Conservation (phyloP, 2,113 vertebrate species). For the Eira barbara region DNA sequence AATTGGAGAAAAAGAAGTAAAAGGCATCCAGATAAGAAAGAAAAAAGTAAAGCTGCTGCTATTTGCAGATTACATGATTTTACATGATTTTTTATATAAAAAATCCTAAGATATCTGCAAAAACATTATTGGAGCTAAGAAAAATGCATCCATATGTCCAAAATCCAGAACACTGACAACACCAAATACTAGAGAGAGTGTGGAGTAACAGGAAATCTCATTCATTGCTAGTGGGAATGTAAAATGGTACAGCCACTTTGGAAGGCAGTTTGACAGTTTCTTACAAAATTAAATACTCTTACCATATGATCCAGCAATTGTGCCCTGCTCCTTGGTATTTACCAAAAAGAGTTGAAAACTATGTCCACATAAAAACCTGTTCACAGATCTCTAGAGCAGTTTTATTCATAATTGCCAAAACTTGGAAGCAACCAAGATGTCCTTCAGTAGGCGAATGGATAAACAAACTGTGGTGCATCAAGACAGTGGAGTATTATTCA, state of each 20-base stretch:
- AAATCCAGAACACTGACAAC: not conserved
- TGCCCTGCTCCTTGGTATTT: not conserved
- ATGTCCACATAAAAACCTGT: not conserved
- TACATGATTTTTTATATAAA: not conserved
- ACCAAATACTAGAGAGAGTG: not conserved
- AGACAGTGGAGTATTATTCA: not conserved
- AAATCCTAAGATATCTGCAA: not conserved
- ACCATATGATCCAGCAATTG: not conserved
- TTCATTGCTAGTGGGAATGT: not conserved
- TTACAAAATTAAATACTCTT: constrained; percentile 1
- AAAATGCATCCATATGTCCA: not conserved
- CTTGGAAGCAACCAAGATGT: not conserved
- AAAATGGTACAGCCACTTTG: not conserved
- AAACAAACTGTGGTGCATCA: not conserved
- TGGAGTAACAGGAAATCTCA: not conserved
- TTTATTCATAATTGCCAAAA: not conserved
- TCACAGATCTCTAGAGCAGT: not conserved
- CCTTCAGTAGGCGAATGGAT: not conserved
- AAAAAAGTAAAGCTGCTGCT: not conserved
- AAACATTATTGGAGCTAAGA: not conserved
- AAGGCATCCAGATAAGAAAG: not conserved
- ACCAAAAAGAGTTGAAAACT: not conserved
- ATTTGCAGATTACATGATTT: not conserved
- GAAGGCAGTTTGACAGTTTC: not conserved
- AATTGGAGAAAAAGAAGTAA: not conserved